Percentiles rank a stretch among this genome's conserved stretches.
These are phyloP conservation scores for Furcifer pardalis DNA, from an alignment of 2,797 vertebrate species.

Conservation along the genomic window DNA sequence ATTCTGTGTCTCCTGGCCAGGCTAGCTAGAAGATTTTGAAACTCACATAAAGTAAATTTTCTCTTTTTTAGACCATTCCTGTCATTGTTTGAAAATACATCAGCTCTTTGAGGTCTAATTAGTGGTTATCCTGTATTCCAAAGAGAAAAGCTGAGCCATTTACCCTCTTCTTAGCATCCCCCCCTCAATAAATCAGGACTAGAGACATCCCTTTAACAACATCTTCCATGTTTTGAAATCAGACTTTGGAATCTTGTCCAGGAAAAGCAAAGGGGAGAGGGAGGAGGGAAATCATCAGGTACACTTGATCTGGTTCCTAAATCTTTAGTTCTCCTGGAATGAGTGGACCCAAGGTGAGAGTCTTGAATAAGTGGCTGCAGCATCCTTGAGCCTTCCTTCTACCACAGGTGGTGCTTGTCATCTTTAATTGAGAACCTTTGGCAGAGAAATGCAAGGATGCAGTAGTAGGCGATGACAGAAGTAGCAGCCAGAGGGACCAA, in stretches of 20 bases:
- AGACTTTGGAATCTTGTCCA: background rate
- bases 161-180: constrained; percentile 40
- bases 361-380: background rate
- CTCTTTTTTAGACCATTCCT: background rate
- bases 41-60: too few relatives aligned
- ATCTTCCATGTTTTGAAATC: constrained; percentile 58
- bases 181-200: constrained; percentile 45
- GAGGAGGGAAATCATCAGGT: background rate
- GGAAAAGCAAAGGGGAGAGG: background rate
- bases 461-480: constrained; percentile 3
- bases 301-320: background rate
- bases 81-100: constrained; percentile 41
- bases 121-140: constrained; percentile 53
- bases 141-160: constrained; percentile 57
- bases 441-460: too few relatives aligned
- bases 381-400: background rate
- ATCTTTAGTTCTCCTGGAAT: background rate
- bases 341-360: background rate
- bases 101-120: constrained; percentile 57
- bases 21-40: too few relatives aligned
- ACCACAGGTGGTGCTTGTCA: constrained; percentile 7
- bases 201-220: constrained; percentile 48
- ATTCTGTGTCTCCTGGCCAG: too few relatives aligned
- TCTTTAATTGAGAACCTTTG: constrained; percentile 13
- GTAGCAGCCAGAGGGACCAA: background rate